phyloP scores from a whole-genome alignment of 2,113 vertebrate genomes.

The Chaetodon trifascialis region DNA sequence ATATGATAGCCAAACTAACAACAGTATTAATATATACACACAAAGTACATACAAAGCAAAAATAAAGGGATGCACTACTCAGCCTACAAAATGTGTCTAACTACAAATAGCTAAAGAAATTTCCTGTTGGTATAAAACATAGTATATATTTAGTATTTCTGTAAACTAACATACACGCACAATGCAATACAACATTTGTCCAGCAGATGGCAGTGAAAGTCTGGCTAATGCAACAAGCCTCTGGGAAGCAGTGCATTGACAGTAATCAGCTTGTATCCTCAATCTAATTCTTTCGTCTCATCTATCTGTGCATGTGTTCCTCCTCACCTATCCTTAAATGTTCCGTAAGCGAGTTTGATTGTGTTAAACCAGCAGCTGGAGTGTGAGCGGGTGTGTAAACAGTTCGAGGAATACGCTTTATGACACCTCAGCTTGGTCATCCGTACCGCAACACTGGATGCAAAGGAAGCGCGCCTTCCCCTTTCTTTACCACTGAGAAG shows the following conservation, averaged over 20 bases:
- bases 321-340: not conserved
- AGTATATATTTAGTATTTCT: not conserved
- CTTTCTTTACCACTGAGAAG: not conserved
- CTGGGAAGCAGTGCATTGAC: not conserved
- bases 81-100: not conserved
- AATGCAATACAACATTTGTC: slow-evolving; percentile 42
- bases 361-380: not conserved
- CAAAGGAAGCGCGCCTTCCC: not conserved
- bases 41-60: not conserved
- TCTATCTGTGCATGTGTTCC: slow-evolving; percentile 1
- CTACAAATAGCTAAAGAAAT: not conserved
- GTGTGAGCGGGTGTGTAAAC: not conserved
- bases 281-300: not conserved
- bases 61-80: not conserved
- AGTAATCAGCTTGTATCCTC: slow-evolving; percentile 8
- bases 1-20: not conserved
- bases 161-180: not conserved
- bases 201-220: slow-evolving; percentile 76
- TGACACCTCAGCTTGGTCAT: slow-evolving; percentile 4
- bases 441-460: not conserved
- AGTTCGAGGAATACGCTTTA: not conserved
- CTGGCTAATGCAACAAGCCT: not conserved
- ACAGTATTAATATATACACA: not conserved
- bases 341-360: not conserved
- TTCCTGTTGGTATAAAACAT: not conserved